Base-by-base conservation (phyloP, 1,140 invertebrate species). In the Pararge aegeria region DNA sequence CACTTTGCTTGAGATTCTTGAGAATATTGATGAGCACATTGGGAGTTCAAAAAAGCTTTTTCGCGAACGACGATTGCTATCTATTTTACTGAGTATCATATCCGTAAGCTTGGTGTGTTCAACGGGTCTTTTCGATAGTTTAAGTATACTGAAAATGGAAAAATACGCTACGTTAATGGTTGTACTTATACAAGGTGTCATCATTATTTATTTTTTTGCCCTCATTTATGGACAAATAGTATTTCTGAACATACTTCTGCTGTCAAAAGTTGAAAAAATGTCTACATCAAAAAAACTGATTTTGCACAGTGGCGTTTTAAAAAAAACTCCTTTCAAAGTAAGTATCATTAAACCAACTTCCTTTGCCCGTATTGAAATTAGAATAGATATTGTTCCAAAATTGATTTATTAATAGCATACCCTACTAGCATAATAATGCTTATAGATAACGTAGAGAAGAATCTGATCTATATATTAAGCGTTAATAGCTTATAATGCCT, bases 161-260 rank as follows among this genome's bases (percentile, higher is more conserved):
- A 64, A 64, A 0, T 64, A 74, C 37, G 54, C 74, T 5, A 59
- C 68, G 18, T 70, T 85, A 20, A 71, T 72, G 19, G 51, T 75
- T 10, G 49, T 78, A 21, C 66, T 75, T 38, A 21, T 83, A n/a
- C 78, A 85, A 67, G 80, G 75, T 44, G 55, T 69, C 0, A 70
- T 79, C 6, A 64, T 69, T 29, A 64, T 64, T 20, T 79, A 73
- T 21, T 64, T 75, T 18, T 46, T 73, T 5, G 30, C 74, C 9
- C 69, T 73, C 50, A 75, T 83, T 48, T 81, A 75, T 62, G 24
- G 64, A 5, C 70, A 74, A 53, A 48, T 71, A 13, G 24, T 83
- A 50, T 58, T 62, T 37, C 66, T 85, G 9, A 78, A 83, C 58
- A 38, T 18, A 10, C 20, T 80, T 44, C 29, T 85, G 2, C 49